Base-by-base conservation (phyloP, 2,113 vertebrate species). In the Hipposideros armiger region DNA sequence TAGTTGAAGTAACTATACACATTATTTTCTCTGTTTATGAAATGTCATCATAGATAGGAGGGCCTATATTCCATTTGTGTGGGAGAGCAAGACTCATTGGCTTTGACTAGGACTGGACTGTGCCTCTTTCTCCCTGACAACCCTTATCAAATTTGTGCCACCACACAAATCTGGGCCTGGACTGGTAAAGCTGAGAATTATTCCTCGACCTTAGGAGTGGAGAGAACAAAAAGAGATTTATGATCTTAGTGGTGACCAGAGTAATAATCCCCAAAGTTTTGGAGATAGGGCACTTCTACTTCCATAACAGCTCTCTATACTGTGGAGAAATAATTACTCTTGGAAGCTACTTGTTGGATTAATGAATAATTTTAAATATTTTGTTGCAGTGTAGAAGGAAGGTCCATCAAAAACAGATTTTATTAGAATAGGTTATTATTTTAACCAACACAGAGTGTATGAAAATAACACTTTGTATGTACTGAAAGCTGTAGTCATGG, bases 391-490 rank as follows among this genome's bases (percentile, higher is more conserved):
- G 62, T 96, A 52, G 91, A 95, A 80, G 82, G 74, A 89, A 72
- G 60, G 3, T 40, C 95, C 54, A 73, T 66, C 40, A 45, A 92
- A 96, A 82, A 70, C 73, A 91, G 36, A 89, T 85, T 97, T 93
- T 84, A 81, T 17, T 88, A 93, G 72, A 95, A 84, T 96, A 89
- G 62, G 77, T 91, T 94, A 95, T 95, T 95, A 91, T 95, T 96
- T 96, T 93, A 96, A 95, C 62, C 78, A 96, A 94, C 70, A 87
- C 13, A 91, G 56, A 96, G 10, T 78, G 8, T 95, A 82, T 96
- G 94, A 96, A 98, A 96, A 94, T 96, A 87, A 94, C 54, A 97
- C 56, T 78, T 95, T n/a, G 70, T 95, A 54, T 91, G 52, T 93
- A 50, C 89, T 92, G 45, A 91, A 97, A 96, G 84, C 47, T 93